Conservation (phyloP, 2,797 vertebrate genomes). For the Syngnathus acus region DNA sequence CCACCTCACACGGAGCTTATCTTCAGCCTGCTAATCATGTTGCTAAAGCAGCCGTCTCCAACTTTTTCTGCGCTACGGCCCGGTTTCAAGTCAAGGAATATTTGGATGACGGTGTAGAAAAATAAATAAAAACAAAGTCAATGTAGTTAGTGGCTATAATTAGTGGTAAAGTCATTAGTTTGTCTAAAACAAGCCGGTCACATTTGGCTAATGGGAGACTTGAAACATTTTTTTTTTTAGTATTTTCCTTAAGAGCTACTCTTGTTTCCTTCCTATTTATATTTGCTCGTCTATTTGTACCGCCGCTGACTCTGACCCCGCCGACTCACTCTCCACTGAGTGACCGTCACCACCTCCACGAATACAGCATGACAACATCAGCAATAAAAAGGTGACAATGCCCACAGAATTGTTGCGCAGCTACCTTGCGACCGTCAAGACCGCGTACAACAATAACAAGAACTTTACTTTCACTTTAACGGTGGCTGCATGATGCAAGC, state of each 20-base stretch:
- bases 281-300: slow-evolving; percentile 33
- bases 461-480: neutral
- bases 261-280: slow-evolving; percentile 8
- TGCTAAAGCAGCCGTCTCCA: neutral
- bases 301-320: slow-evolving; percentile 21
- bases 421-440: slow-evolving; percentile 1
- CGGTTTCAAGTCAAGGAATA: neutral
- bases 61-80: neutral
- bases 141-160: too few species aligned
- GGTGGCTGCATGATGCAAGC: slow-evolving; percentile 24
- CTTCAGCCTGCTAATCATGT: neutral
- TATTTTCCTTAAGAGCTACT: neutral
- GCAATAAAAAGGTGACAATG: slow-evolving; percentile 31
- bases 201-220: neutral
- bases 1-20: slow-evolving; percentile 34
- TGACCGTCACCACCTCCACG: slow-evolving; percentile 37
- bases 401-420: slow-evolving; percentile 2
- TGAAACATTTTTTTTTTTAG: slow-evolving; percentile 3
- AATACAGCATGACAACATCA: slow-evolving; percentile 32
- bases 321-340: slow-evolving; percentile 8
- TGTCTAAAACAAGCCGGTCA: too few species aligned
- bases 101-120: too few species aligned
- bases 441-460: neutral
- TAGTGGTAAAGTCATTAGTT: too few species aligned
- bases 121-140: neutral